Conservation (phyloP, 2,797 vertebrate species). For the Masticophis lateralis region DNA sequence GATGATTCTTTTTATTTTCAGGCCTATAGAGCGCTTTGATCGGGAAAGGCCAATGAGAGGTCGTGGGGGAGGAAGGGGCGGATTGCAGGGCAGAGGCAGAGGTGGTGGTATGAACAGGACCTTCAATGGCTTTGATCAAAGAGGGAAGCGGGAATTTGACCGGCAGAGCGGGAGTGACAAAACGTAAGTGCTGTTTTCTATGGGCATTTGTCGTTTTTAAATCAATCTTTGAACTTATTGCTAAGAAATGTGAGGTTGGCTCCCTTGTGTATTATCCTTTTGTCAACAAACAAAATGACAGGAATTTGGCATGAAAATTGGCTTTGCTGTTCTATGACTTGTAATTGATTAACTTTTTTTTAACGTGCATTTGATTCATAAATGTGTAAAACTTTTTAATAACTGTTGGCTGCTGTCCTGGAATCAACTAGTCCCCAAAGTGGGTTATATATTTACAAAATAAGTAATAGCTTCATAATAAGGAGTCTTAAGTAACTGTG, state of each 20-base stretch:
- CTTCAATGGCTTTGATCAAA: constrained; percentile 73
- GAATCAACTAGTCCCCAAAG: neutral
- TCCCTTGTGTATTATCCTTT: neutral
- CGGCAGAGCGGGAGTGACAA: constrained; percentile 78
- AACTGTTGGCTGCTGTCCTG: neutral
- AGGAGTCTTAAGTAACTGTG: neutral
- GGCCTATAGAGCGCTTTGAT: constrained; percentile 67
- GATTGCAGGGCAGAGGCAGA: constrained; percentile 71
- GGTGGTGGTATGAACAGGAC: constrained; percentile 72
- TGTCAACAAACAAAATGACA: neutral
- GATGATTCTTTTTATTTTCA: constrained; percentile 53
- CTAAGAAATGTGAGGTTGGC: neutral
- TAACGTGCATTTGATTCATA: neutral
- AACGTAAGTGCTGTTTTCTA: constrained; percentile 67
- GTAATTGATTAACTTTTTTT: neutral
- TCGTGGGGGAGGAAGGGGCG: constrained; percentile 69
- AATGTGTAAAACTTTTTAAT: neutral
- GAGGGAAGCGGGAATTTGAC: constrained; percentile 84
- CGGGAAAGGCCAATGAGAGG: constrained; percentile 68
- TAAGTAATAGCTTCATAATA: neutral
- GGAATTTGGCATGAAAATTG: neutral
- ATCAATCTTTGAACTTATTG: neutral
- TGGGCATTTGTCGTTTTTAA: neutral
- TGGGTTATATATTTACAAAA: neutral
- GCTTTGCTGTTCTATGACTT: neutral